Conservation (phyloP, 2,113 vertebrate genomes). For the Cryptomyrus ogoouensis region DNA sequence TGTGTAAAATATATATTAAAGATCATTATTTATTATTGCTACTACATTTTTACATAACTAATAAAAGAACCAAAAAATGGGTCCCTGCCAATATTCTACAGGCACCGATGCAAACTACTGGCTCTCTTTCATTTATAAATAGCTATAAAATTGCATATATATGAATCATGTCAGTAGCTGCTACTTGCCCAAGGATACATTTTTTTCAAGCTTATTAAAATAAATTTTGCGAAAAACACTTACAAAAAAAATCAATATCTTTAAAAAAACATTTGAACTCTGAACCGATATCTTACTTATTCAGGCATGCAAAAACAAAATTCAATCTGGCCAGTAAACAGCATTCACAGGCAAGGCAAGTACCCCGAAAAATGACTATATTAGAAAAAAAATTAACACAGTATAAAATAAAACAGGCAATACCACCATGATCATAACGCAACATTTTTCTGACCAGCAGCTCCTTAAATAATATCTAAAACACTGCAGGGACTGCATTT, state of each 20-base stretch:
- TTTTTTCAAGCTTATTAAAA: slow-evolving; percentile 25
- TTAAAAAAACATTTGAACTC: slow-evolving; percentile 28
- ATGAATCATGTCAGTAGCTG: slow-evolving; percentile 14
- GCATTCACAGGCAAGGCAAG: not conserved
- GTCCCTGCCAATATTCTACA: slow-evolving; percentile 5
- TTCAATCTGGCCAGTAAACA: not conserved
- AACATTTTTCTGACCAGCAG: not conserved
- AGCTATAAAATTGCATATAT: slow-evolving; percentile 1
- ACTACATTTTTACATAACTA: slow-evolving; percentile 3
- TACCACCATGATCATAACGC: not conserved
- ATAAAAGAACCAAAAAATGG: not conserved
- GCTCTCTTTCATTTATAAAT: slow-evolving; percentile 24
- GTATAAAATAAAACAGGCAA: not conserved
- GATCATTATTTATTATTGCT: not conserved
- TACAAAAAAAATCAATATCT: slow-evolving; percentile 37
- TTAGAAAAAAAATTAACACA: not conserved
- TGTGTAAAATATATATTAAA: slow-evolving; percentile 11
- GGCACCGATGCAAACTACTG: slow-evolving; percentile 3
- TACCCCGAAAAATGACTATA: not conserved
- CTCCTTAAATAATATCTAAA: not conserved
- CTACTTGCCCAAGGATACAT: slow-evolving; percentile 31
- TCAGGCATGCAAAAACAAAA: slow-evolving; percentile 3
- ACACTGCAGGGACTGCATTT: not conserved
- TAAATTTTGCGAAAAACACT: slow-evolving; percentile 20
- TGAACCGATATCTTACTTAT: slow-evolving; percentile 22